Evolutionary conservation across 37 sponge, comb jelly and placozoan species (phyloP).

Genomic region (Tethya wilhelma): DNA sequence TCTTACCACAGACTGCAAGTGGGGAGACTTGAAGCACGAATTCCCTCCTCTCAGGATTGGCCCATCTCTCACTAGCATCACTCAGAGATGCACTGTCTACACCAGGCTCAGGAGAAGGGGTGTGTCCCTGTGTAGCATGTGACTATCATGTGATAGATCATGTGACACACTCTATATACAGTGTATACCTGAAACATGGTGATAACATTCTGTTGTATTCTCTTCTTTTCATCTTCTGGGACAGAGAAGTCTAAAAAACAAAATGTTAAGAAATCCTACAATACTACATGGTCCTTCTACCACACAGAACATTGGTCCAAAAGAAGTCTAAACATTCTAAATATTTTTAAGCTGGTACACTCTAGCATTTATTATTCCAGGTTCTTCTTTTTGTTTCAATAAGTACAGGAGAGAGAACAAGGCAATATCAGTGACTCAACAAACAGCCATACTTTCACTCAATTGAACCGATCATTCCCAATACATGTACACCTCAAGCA

Average conservation of each 20-base stretch:
- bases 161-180: not conserved
- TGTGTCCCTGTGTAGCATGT: slow-evolving; percentile 46
- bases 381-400: too few relatives aligned
- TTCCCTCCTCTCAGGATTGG: not conserved
- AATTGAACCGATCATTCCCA: not conserved
- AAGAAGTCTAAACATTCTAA: too few relatives aligned
- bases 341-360: too few relatives aligned
- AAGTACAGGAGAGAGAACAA: too few relatives aligned
- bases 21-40: slow-evolving; percentile 28
- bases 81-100: slow-evolving; percentile 8
- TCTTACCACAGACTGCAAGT: slow-evolving; percentile 26
- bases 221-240: slow-evolving; percentile 25
- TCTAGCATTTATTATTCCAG: too few relatives aligned
- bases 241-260: slow-evolving; percentile 27
- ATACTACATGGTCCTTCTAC: too few relatives aligned
- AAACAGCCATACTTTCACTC: too few relatives aligned
- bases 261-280: too few relatives aligned
- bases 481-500: not conserved
- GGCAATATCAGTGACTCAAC: too few relatives aligned
- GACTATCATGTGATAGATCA: not conserved
- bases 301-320: too few relatives aligned
- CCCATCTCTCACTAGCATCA: slow-evolving; percentile 17
- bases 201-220: slow-evolving; percentile 32
- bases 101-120: slow-evolving; percentile 46
- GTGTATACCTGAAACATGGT: too few relatives aligned